Conservation (phyloP, 2,888 invertebrate genomes). For the Schizaphis graminum region DNA sequence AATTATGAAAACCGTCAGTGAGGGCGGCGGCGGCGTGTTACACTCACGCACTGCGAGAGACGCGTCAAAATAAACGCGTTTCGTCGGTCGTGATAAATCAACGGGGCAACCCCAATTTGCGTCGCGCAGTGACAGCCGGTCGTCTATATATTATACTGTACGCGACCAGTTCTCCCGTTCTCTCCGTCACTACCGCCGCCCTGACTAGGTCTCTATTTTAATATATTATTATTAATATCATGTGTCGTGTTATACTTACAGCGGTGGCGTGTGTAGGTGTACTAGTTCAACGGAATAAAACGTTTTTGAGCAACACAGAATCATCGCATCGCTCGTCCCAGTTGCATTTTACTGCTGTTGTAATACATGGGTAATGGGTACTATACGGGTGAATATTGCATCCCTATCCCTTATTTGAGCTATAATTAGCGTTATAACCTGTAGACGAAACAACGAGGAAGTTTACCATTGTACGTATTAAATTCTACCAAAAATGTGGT, state of each 20-base stretch:
- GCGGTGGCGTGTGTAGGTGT: background rate
- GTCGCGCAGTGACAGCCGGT: conserved; percentile 44
- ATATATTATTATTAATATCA: conserved; percentile 2
- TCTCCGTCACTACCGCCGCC: background rate
- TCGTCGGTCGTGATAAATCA: conserved; percentile 62
- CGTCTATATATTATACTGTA: conserved; percentile 39
- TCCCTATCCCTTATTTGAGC: background rate
- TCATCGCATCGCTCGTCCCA: background rate
- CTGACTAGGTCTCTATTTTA: background rate
- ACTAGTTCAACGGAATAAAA: background rate
- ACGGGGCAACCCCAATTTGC: conserved; percentile 64
- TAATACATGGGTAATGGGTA: background rate
- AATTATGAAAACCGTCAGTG: conserved; percentile 64
- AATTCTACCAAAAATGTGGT: background rate
- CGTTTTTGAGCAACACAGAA: background rate
- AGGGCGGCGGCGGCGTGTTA: conserved; percentile 3
- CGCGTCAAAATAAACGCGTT: conserved; percentile 59
- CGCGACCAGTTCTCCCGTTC: background rate
- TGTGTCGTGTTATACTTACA: background rate
- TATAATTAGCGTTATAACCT: background rate
- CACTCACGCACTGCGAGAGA: conserved; percentile 15
- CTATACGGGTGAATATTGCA: background rate
- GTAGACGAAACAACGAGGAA: background rate
- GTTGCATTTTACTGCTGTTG: background rate
- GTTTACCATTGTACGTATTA: background rate